These are phyloP conservation scores for Drosophila ironensis DNA, from an alignment of 1,140 invertebrate species.

Conservation along the genomic window DNA sequence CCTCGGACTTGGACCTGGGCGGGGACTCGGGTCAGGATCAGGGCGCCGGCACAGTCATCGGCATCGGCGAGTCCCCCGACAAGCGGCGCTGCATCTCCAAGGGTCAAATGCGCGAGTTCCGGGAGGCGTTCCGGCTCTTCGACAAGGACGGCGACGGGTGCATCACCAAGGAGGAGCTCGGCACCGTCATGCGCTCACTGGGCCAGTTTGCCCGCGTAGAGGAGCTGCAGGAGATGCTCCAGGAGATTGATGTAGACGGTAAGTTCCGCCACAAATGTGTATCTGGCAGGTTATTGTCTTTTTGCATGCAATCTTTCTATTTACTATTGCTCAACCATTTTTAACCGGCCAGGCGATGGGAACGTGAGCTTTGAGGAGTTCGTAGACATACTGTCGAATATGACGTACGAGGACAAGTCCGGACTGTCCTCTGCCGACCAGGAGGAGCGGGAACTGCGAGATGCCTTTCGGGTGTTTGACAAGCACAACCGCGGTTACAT, in stretches of 20 bases:
- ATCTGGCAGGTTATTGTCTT: too few relatives aligned
- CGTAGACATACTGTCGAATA: slow-evolving; percentile 94
- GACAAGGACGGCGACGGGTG: slow-evolving; percentile 94
- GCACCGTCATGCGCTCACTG: slow-evolving; percentile 91
- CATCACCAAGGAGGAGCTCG: slow-evolving; percentile 93
- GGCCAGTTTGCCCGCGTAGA: slow-evolving; percentile 93
- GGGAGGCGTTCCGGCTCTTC: slow-evolving; percentile 93
- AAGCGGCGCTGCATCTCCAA: slow-evolving; percentile 86
- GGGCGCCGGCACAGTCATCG: neutral
- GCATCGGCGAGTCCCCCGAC: slow-evolving; percentile 44
- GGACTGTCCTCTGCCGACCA: slow-evolving; percentile 86
- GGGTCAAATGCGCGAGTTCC: slow-evolving; percentile 92
- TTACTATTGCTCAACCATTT: too few relatives aligned
- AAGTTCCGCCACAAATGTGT: neutral
- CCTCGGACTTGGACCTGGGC: slow-evolving; percentile 42
- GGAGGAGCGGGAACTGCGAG: slow-evolving; percentile 92
- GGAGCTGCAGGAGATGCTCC: slow-evolving; percentile 93
- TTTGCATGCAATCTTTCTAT: neutral
- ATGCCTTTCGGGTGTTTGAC: slow-evolving; percentile 94
- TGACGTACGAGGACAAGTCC: slow-evolving; percentile 84
- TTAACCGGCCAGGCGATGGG: slow-evolving; percentile 89
- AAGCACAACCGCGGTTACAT: slow-evolving; percentile 94
- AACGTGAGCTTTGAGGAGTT: slow-evolving; percentile 96
- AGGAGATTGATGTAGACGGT: slow-evolving; percentile 94
- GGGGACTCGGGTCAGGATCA: slow-evolving; percentile 8